These are phyloP conservation scores for Drosophila sp. DNA, from an alignment of 1,140 invertebrate genomes.

Conservation along the genomic window DNA sequence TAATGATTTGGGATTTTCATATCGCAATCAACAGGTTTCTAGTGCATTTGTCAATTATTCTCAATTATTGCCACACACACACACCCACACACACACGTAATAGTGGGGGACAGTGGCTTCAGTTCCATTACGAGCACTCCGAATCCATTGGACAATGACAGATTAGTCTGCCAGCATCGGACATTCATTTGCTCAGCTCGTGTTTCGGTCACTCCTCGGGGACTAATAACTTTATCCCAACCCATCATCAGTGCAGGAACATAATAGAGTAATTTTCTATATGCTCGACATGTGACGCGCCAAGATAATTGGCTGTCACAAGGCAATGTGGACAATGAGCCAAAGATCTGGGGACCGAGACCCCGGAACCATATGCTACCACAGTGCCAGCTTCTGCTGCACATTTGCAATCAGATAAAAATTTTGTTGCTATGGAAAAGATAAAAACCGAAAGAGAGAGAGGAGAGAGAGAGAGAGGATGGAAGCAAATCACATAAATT, in stretches of 20 bases:
- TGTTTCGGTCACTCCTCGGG: slow-evolving; percentile 30
- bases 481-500: slow-evolving; percentile 74
- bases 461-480: slow-evolving; percentile 16
- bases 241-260: slow-evolving; percentile 44
- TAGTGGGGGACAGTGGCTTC: background rate
- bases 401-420: slow-evolving; percentile 65
- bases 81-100: background rate
- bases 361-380: slow-evolving; percentile 57
- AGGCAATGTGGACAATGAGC: slow-evolving; percentile 10
- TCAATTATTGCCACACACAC: background rate
- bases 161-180: slow-evolving; percentile 58
- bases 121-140: slow-evolving; percentile 25
- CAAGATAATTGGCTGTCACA: slow-evolving; percentile 58
- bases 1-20: no score
- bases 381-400: slow-evolving; percentile 36
- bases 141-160: slow-evolving; percentile 61
- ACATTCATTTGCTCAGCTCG: slow-evolving; percentile 63
- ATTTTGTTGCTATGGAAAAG: slow-evolving; percentile 23
- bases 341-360: slow-evolving; percentile 35
- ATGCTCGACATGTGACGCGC: slow-evolving; percentile 50
- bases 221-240: slow-evolving; percentile 70
- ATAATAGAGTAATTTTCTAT: slow-evolving; percentile 77
- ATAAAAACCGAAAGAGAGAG: background rate
- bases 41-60: slow-evolving; percentile 2
- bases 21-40: background rate